Evolutionary conservation across 2,888 invertebrate genomes (phyloP), one percentile per base, ranked within the genome.

Genomic region (Disparrhopalites patrizii): DNA sequence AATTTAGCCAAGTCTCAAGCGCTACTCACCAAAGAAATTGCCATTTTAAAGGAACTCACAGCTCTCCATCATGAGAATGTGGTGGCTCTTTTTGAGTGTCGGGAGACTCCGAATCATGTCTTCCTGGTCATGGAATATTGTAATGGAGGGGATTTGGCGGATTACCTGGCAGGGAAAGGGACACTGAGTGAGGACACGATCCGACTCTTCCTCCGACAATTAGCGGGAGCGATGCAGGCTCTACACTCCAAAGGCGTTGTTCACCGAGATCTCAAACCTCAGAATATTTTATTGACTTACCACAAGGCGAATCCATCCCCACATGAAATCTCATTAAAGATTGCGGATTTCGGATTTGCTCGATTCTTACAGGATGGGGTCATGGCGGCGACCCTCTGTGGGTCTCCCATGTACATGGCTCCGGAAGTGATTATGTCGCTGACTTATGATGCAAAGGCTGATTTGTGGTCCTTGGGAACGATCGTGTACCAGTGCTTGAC

Each of bases 381-480:
- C 63, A 99, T 99, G 99, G 99, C 99, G 63, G 98, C 96, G 70
- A 99, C 99, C 33, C 83, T 99, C 47, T 99, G 99, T 81, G 99
- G 99, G 54, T 99, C 98, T 55, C 99, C 99, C 15, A 99, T 99
- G 99, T 99, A 56, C 60, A 55, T 80, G 93, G 97, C 97, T 36
- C 97, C 97, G 0, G 97, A 98, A 84, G 97, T 99, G 62, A 99
- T 99, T 77, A 98, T 99, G 97, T 97, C 97, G 1, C 82, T 94
- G 70, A 93, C 97, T 78, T 99, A 99, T 79, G 96, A 96, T 81
- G 97, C 96, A 62, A 99, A 99, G 83, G 99, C 99, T 10, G 99
- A 99, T 82, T 85, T 99, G 67, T 99, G 99, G 98, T 97, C 97
- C 74, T 84, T 99, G 76, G 99, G 99, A 62, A 99, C 98, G 20